Conservation (phyloP, 2,888 invertebrate species). For the Cephus nigrinus region DNA sequence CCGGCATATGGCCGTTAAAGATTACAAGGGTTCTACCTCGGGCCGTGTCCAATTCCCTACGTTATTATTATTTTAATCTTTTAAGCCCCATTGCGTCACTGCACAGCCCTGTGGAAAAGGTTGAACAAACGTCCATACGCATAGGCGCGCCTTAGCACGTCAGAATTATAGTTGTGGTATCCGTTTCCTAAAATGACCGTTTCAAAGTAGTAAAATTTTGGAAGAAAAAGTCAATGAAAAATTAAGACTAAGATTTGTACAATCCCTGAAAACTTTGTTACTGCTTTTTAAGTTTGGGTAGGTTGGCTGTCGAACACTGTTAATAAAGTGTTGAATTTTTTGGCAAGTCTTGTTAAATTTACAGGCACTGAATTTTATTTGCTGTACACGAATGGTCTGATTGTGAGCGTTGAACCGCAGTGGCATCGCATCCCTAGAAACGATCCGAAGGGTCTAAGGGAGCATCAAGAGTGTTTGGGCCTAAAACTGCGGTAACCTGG, state of each 20-base stretch:
- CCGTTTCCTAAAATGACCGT: too few species aligned
- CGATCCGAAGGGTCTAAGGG: background rate
- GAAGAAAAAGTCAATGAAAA: background rate
- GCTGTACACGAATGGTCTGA: background rate
- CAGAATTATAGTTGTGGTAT: background rate
- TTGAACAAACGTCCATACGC: background rate
- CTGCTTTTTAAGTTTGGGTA: background rate
- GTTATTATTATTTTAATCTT: conserved; percentile 62
- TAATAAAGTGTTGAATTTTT: too few species aligned
- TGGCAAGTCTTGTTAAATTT: background rate
- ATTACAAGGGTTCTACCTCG: conserved; percentile 55
- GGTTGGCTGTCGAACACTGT: background rate
- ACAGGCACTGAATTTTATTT: background rate
- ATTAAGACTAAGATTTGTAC: background rate
- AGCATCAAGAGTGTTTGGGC: background rate
- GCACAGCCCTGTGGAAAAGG: background rate
- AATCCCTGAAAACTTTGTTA: background rate
- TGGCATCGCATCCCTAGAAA: background rate
- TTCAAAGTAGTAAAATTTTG: too few species aligned
- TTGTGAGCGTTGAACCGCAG: background rate
- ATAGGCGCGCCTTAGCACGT: background rate
- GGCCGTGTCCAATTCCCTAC: conserved; percentile 59
- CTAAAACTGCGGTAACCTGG: conserved; percentile 7
- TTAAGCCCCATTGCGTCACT: conserved; percentile 31
- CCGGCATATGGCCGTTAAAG: conserved; percentile 58